phyloP scores from a whole-genome alignment of 2,888 invertebrate genomes.

The Pandemis corylana region DNA sequence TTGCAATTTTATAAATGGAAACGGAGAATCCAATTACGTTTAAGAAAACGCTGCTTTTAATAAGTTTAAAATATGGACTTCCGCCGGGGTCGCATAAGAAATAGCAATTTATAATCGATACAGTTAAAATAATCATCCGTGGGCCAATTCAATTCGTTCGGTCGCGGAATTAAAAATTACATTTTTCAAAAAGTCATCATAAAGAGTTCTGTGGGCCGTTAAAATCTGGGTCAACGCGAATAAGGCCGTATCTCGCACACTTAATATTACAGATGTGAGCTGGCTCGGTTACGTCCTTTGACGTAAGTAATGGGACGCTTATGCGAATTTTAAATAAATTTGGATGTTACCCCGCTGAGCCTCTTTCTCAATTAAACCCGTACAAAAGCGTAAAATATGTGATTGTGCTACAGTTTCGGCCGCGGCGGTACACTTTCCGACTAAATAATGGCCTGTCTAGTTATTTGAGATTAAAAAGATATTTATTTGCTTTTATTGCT shows the following conservation, averaged over 20 bases:
- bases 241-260: conserved; percentile 79
- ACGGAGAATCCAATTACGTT: conserved; percentile 65
- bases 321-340: conserved; percentile 77
- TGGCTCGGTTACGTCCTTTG: conserved; percentile 71
- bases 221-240: conserved; percentile 79
- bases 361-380: conserved; percentile 81
- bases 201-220: conserved; percentile 75
- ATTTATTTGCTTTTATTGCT: conserved; percentile 68
- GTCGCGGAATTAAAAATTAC: conserved; percentile 79
- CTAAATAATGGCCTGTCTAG: conserved; percentile 77
- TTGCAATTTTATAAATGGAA: conserved; percentile 60
- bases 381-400: conserved; percentile 82
- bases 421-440: conserved; percentile 63
- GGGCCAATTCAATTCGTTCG: conserved; percentile 67
- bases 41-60: conserved; percentile 66
- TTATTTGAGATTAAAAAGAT: conserved; percentile 79
- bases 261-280: conserved; percentile 77
- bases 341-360: conserved; percentile 80
- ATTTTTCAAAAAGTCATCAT: conserved; percentile 85
- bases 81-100: conserved; percentile 76
- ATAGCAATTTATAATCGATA: conserved; percentile 80
- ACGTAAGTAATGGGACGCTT: conserved; percentile 80
- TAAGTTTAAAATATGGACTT: conserved; percentile 81
- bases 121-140: conserved; percentile 77
- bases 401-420: conserved; percentile 78